phyloP scores from a whole-genome alignment of 2,888 invertebrate species.

The Lasioglossum morio region DNA sequence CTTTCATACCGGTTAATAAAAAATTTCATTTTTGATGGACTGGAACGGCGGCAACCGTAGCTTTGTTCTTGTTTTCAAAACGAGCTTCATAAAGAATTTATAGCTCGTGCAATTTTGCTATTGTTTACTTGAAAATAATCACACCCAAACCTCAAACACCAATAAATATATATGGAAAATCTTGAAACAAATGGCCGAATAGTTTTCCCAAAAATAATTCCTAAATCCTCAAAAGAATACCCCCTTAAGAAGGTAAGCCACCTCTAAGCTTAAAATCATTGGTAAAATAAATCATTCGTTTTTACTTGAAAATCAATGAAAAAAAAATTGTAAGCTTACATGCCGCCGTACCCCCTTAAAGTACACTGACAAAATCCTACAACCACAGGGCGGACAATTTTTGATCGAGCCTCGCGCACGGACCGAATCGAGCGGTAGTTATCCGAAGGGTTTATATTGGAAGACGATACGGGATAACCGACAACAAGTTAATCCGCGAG shows the following conservation, averaged over 20 bases:
- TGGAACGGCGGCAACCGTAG: no score
- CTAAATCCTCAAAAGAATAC: no score
- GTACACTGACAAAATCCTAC: not conserved
- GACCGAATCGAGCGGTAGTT: not conserved
- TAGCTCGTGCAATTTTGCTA: not conserved
- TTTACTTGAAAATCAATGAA: not conserved
- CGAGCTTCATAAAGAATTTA: no score
- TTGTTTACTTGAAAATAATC: not conserved
- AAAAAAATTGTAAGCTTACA: not conserved
- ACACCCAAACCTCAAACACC: not conserved
- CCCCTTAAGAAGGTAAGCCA: no score
- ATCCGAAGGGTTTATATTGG: conserved; percentile 24
- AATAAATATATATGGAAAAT: not conserved
- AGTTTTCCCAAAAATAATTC: not conserved
- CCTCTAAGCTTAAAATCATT: no score
- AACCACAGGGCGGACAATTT: not conserved
- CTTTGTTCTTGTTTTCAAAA: no score
- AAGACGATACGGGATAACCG: conserved; percentile 36
- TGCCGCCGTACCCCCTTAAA: not conserved
- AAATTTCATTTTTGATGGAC: no score
- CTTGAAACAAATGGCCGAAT: not conserved
- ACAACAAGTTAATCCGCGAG: conserved; percentile 47
- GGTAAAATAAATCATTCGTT: no score
- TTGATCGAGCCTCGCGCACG: not conserved
- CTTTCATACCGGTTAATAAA: no score